Evolutionary conservation across 2,888 invertebrate genomes (phyloP).

Genomic region (Pherbina coryleti): DNA sequence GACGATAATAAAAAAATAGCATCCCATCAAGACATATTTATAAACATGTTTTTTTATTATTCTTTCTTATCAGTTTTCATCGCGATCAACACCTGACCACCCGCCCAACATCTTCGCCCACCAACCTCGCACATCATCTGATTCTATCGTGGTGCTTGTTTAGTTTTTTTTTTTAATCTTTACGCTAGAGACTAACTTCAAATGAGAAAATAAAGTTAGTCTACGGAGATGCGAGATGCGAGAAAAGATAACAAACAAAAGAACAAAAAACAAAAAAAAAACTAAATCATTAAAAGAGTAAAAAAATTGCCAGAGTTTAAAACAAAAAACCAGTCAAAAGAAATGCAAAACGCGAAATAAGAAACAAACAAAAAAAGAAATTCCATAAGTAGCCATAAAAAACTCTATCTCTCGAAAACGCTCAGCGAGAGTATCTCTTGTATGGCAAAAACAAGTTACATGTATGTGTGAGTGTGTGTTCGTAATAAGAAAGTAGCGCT

Average conservation of each 20-base stretch:
- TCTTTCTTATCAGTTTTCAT: not conserved
- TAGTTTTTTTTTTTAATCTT: too few relatives aligned
- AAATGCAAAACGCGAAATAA: not conserved
- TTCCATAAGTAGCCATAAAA: not conserved
- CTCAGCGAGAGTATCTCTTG: too few relatives aligned
- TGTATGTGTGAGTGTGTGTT: not conserved
- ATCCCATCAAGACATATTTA: too few relatives aligned
- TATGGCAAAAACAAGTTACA: too few relatives aligned
- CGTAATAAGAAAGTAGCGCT: constrained; percentile 6
- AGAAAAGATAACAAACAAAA: too few relatives aligned
- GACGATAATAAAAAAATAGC: too few relatives aligned
- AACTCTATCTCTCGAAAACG: not conserved
- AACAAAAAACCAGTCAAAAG: constrained; percentile 1
- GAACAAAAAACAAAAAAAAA: too few relatives aligned
- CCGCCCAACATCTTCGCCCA: not conserved
- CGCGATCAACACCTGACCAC: not conserved
- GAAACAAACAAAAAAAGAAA: too few relatives aligned
- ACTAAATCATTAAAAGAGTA: too few relatives aligned
- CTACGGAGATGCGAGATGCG: too few relatives aligned
- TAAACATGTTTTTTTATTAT: too few relatives aligned
- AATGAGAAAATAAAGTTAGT: constrained; percentile 10
- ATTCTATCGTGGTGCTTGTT: not conserved
- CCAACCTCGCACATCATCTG: too few relatives aligned
- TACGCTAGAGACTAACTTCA: not conserved
- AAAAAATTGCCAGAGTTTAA: not conserved